Evolutionary conservation across 2,888 invertebrate genomes (phyloP), one percentile per base, ranked within the genome.

Genomic region (Ochropacha duplaris): DNA sequence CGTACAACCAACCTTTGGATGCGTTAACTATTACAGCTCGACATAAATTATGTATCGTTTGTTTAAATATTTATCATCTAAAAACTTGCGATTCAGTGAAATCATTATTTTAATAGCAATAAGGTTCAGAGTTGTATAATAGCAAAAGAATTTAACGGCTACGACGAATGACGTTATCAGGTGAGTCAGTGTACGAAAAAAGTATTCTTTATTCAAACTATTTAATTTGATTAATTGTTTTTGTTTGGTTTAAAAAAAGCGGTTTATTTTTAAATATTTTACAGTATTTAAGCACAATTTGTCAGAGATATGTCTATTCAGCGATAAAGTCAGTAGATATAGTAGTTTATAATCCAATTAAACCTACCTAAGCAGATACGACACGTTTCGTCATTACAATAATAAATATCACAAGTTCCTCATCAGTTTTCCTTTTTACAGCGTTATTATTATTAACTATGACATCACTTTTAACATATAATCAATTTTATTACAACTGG

Each of bases 121-220:
- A 31, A 22, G 26, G 52, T 52, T 52, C 31, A 31, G 5, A 31
- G 14, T 52, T 52, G 52, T 51, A 14, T 14, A 11, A 26, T 51
- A 51, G 26, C 28, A 9, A 12, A 51, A 51, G 16, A 26, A 51
- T 51, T 8, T 31, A 31, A 19, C 51, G 31, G 26, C 16, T 31
- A 31, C 6, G 22, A 26, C 14, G 4, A 57, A 68, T 80, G 76
- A 78, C 78, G 76, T 69, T 78, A 79, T 76, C 71, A 66, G 62
- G 24, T 81, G 81, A 81, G 62, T 80, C 80, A 82, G 68, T 70
- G 65, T 58, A 61, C 49, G 58, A 66, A 72, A 67, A 51, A 60
- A 62, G 39, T 64, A 66, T 36, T 57, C 54, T 61, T 55, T 64
- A 54, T 58, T 63, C 62, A 63, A 55, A 62, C 59, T 61, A 54